These are phyloP conservation scores for Philonicus albiceps DNA, from an alignment of 2,888 invertebrate genomes.

Conservation along the genomic window DNA sequence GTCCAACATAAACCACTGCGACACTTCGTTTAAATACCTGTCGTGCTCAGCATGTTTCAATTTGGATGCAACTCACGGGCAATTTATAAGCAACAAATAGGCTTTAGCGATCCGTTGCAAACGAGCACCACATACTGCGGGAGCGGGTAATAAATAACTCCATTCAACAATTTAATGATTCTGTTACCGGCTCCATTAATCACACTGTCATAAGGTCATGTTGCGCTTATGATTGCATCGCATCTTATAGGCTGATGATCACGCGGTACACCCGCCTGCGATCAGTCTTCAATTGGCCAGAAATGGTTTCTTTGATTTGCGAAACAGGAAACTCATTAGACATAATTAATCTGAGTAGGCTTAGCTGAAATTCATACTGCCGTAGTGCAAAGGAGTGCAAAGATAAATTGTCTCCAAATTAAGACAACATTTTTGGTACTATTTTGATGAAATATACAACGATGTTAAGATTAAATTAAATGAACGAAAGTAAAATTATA, in stretches of 20 bases:
- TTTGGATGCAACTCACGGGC: slow-evolving; percentile 29
- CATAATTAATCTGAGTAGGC: not conserved
- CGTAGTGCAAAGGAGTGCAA: too few species aligned
- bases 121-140: slow-evolving; percentile 37
- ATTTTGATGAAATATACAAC: too few species aligned
- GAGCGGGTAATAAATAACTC: slow-evolving; percentile 37
- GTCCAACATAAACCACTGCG: slow-evolving; percentile 36
- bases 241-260: not conserved
- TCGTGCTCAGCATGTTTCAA: slow-evolving; percentile 40
- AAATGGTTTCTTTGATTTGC: not conserved
- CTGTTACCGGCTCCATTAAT: slow-evolving; percentile 38
- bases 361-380: not conserved
- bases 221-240: slow-evolving; percentile 26
- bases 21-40: slow-evolving; percentile 35
- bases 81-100: slow-evolving; percentile 38
- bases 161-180: slow-evolving; percentile 39
- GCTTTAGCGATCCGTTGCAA: slow-evolving; percentile 20
- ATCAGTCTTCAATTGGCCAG: not conserved
- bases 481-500: too few species aligned
- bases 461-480: too few species aligned
- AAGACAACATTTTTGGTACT: not conserved
- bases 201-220: slow-evolving; percentile 38
- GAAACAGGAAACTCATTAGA: not conserved
- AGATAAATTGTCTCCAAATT: not conserved
- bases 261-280: not conserved